Conservation (phyloP, 2,888 invertebrate genomes). For the Ctenicera cuprea region DNA sequence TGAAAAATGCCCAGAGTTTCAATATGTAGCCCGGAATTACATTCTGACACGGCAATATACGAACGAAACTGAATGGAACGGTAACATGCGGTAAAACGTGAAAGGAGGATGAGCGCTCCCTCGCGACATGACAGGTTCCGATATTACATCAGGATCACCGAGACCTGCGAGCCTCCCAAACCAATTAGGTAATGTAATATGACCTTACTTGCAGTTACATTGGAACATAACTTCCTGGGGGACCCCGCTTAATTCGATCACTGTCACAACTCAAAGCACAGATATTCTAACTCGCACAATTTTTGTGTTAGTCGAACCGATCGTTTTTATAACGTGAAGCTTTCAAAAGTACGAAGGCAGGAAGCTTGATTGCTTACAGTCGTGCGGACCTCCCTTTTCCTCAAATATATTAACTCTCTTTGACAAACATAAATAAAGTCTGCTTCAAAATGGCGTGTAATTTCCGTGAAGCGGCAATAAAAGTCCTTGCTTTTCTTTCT, state of each 20-base stretch:
- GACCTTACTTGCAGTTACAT: conserved; percentile 56
- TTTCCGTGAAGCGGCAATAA: conserved; percentile 5
- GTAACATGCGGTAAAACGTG: conserved; percentile 52
- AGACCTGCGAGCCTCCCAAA: conserved; percentile 55
- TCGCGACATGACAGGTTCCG: conserved; percentile 51
- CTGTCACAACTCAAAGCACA: conserved; percentile 50
- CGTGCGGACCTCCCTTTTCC: not conserved
- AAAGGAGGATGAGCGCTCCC: conserved; percentile 54
- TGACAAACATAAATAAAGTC: conserved; percentile 25
- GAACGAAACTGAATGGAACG: conserved; percentile 48
- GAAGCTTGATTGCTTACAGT: too few species aligned
- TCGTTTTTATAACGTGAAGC: not conserved
- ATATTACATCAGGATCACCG: conserved; percentile 55
- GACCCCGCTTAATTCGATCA: conserved; percentile 58
- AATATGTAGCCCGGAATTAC: conserved; percentile 47
- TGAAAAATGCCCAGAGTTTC: conserved; percentile 41
- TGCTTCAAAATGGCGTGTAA: conserved; percentile 7
- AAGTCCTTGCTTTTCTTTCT: not conserved
- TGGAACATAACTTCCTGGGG: conserved; percentile 54
- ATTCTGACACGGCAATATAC: conserved; percentile 51
- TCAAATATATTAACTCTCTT: conserved; percentile 20
- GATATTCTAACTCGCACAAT: conserved; percentile 30
- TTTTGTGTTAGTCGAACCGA: conserved; percentile 6
- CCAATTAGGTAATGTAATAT: conserved; percentile 59
- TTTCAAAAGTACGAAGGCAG: too few species aligned